Percentiles rank a stretch among this genome's conserved stretches.
Conservation (phyloP, 2,888 invertebrate genomes). For the Galerucella pusilla region DNA sequence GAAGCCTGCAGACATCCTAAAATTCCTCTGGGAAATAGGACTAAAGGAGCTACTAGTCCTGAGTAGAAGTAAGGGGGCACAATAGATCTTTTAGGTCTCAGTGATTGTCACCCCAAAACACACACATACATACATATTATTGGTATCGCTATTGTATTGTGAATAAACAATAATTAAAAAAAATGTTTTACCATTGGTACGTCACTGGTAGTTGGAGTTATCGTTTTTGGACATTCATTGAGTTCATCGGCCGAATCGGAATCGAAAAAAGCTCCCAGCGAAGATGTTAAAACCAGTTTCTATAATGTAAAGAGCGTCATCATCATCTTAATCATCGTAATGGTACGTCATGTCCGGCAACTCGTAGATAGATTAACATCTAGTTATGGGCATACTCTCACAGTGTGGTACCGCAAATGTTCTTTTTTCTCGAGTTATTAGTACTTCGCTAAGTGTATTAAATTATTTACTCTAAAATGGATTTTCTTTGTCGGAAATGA, state of each 20-base stretch:
- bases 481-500: conserved; percentile 13
- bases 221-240: conserved; percentile 52
- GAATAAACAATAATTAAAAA: neutral
- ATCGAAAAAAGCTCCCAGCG: conserved; percentile 56
- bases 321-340: conserved; percentile 45
- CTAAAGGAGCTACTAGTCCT: no score
- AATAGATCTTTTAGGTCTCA: no score
- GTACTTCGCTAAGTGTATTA: conserved; percentile 18
- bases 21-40: no score
- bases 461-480: conserved; percentile 17
- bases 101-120: no score
- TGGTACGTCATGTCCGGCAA: conserved; percentile 55
- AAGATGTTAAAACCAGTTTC: conserved; percentile 59
- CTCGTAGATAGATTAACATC: conserved; percentile 49
- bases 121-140: no score
- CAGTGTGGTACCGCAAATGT: conserved; percentile 23
- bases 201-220: conserved; percentile 35
- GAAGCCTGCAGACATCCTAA: no score
- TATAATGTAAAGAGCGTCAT: conserved; percentile 56
- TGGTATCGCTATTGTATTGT: neutral
- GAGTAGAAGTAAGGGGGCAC: no score
- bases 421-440: conserved; percentile 13
- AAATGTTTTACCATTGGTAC: neutral
- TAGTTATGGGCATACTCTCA: conserved; percentile 32
- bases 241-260: conserved; percentile 54